Base-by-base conservation (phyloP, 2,888 invertebrate species). In the Andrena bicolor region DNA sequence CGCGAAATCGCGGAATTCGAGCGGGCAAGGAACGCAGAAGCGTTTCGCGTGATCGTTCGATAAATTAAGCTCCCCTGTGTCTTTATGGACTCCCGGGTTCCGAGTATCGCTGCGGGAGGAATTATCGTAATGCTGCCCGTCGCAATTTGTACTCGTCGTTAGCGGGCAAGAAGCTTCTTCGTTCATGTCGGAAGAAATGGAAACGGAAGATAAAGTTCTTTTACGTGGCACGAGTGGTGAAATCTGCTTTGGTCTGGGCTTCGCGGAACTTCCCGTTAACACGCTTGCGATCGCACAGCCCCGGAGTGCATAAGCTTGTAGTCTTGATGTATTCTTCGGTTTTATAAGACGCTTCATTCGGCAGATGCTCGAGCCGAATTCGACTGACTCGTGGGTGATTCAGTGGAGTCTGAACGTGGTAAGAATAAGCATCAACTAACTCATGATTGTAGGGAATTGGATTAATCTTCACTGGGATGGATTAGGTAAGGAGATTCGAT, bases 41-140 rank as follows among this genome's bases (percentile, higher is more conserved):
- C 80, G 80, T 81, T 81, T 81, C 81, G 66, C 28, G 58, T 41
- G 63, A 80, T 73, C 82, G 73, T 73, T 49, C 82, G 82, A 80
- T 80, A 80, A 80, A 80, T 80, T 81, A 66, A 66, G 56, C 53
- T 63, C 82, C 61, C 82, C 81, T 49, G 79, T 66, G 73, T 81
- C 73, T 80, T 80, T 80, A 80, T 63, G 82, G 56, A 81, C 80
- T 73, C 41, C 82, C 53, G n/a, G 28, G 66, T 73, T 61, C 71
- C 61, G 60, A 66, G 72, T 72, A 80, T 80, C 72, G 60, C 66
- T 28, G 66, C 72, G 61, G 66, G 48, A 66, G 80, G 82, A 80
- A 68, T 80, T 80, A 80, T 80, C 73, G 73, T 76, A 76, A 77
- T 81, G 82, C 61, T 26, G 73, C 82, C 10, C 66, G 53, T 56